These are phyloP conservation scores for Meganola albula DNA, from an alignment of 2,888 invertebrate genomes.

Conservation along the genomic window DNA sequence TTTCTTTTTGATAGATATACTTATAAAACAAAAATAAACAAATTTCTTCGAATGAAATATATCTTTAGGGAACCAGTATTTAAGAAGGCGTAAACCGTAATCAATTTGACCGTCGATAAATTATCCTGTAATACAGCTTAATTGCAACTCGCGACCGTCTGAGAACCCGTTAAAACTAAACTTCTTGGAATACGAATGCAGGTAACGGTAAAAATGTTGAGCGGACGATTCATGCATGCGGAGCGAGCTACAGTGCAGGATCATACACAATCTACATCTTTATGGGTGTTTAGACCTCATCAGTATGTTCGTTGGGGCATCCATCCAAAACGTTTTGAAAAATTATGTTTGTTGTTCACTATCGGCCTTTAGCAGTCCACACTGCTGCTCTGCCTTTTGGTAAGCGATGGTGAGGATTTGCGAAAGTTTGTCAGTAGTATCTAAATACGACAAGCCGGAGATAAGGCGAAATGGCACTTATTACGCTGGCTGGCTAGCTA, in stretches of 20 bases:
- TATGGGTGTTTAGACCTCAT: constrained; percentile 30
- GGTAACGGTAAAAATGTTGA: constrained; percentile 41
- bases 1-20: too few species aligned
- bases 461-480: too few species aligned
- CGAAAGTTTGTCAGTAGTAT: too few species aligned
- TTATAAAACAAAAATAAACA: background rate
- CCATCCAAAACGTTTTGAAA: background rate
- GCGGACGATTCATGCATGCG: constrained; percentile 36
- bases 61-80: constrained; percentile 3
- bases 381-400: too few species aligned
- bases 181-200: constrained; percentile 52
- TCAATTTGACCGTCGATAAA: constrained; percentile 24
- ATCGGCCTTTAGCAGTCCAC: too few species aligned
- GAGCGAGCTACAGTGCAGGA: constrained; percentile 33
- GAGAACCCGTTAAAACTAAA: constrained; percentile 40
- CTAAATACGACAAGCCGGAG: too few species aligned
- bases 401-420: too few species aligned
- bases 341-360: too few species aligned
- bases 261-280: constrained; percentile 35
- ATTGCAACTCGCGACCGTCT: constrained; percentile 33
- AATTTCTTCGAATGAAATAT: background rate
- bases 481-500: too few species aligned
- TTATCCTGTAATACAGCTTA: constrained; percentile 37
- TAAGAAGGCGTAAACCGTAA: constrained; percentile 16
- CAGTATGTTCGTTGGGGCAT: constrained; percentile 16